phyloP scores from a whole-genome alignment of 2,888 invertebrate genomes.

The Ormia ochracea region DNA sequence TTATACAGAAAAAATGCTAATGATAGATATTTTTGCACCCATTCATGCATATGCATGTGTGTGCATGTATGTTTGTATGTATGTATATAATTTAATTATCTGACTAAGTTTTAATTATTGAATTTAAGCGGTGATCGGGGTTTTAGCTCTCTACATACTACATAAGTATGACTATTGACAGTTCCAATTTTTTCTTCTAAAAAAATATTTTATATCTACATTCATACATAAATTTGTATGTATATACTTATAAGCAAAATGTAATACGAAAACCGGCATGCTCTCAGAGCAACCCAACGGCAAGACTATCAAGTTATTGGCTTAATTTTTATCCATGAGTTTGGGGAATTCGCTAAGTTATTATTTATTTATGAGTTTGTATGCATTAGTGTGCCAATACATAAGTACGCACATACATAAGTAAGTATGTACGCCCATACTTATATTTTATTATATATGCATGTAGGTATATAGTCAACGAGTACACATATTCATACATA shows the following conservation, averaged over 20 bases:
- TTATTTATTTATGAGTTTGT: background rate
- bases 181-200: background rate
- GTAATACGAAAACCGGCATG: background rate
- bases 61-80: too few species aligned
- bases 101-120: background rate
- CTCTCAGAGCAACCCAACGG: background rate
- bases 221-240: background rate
- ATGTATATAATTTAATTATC: background rate
- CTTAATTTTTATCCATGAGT: conserved; percentile 15
- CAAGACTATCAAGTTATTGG: conserved; percentile 7
- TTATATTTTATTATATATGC: too few species aligned
- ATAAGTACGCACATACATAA: background rate
- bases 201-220: background rate
- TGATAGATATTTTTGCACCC: background rate
- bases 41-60: too few species aligned
- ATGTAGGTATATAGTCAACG: too few species aligned
- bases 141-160: conserved; percentile 20
- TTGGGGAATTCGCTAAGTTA: background rate
- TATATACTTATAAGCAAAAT: background rate
- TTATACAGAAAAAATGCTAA: background rate
- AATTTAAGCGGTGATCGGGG: conserved; percentile 2
- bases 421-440: background rate
- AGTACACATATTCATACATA: background rate
- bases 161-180: too few species aligned
- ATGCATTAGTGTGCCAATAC: too few species aligned